Conservation (phyloP, 2,113 vertebrate genomes). For the Rousettus leschenaultii region DNA sequence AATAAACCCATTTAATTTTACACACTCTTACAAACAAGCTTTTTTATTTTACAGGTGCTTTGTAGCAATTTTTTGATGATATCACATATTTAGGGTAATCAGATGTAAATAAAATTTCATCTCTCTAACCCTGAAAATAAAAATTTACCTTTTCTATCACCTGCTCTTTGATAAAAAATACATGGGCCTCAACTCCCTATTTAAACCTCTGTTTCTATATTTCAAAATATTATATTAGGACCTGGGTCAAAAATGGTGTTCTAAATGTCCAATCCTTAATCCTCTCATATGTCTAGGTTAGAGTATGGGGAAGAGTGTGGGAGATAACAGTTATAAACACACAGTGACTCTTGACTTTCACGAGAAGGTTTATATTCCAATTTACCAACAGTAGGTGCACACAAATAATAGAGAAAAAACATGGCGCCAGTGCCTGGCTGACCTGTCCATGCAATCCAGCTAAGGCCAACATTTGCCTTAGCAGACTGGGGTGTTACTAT, state of each 20-base stretch:
- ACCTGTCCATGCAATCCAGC: background rate
- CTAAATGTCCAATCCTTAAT: background rate
- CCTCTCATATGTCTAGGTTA: background rate
- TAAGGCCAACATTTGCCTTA: background rate
- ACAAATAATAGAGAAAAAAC: slow-evolving; percentile 1
- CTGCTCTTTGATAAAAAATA: slow-evolving; percentile 30
- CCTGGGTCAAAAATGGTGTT: background rate
- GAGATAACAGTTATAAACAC: background rate
- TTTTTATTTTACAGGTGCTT: slow-evolving; percentile 43
- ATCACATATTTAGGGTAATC: slow-evolving; percentile 13
- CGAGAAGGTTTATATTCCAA: background rate
- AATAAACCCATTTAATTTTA: slow-evolving; percentile 47
- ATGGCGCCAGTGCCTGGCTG: background rate
- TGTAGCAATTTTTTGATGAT: background rate
- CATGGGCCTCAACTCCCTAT: background rate
- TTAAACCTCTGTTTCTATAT: slow-evolving; percentile 7
- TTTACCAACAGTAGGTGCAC: background rate
- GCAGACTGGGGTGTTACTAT: background rate
- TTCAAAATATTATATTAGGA: slow-evolving; percentile 38
- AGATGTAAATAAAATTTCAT: slow-evolving; percentile 39
- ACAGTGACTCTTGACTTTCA: slow-evolving; percentile 21
- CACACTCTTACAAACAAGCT: background rate
- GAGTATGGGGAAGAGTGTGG: background rate
- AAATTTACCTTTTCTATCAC: background rate
- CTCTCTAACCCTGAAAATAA: background rate